Base-by-base conservation (phyloP, 2,888 invertebrate species). In the Heliconius ismenius region DNA sequence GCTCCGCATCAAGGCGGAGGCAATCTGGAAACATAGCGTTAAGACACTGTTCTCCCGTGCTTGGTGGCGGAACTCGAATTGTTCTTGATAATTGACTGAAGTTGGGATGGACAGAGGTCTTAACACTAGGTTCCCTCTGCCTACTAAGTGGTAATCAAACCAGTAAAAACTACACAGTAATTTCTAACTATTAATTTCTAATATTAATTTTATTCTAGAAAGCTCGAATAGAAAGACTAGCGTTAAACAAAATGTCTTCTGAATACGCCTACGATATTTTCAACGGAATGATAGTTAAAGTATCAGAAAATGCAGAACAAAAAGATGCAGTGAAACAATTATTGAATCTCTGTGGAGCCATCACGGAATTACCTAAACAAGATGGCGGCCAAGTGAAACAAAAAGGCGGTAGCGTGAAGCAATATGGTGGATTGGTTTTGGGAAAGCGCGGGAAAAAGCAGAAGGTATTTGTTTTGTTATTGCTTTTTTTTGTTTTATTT, bases 261-360 rank as follows among this genome's bases (percentile, higher is more conserved):
- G 91, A 92, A 64, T 93, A 93, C 82, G 90, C 89, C 0, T 93
- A 89, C 82, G 88, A 92, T 79, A 86, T 93, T 0, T 93, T 93
- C 82, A 84, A 84, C 79, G 91, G 90, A 0, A 89, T 90, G 83
- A 83, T 85, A 1, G 89, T 93, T 0, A 81, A 76, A 1, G 69
- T 92, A 2, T 79, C 87, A 1, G 80, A 83, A 0, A 76, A 82
- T 24, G 86, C 88, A 0, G 86, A 89, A 0, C 88, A 91, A 72
- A 86, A 80, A 60, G 87, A 88, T 64, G 90, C 90, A 0, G 86
- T 88, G 0, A 82, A 81, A 2, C 83, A 86, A 73, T 85, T 93
- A 0, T 82, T 93, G 0, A 80, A 81, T 1, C 82, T 93, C 1
- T 93, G 93, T 81, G 93, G 93, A 15, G 93, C 90, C 0, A 76